Percentiles rank a stretch among this genome's conserved stretches.
These are phyloP conservation scores for Eretmochelys imbricata DNA, from an alignment of 2,113 vertebrate genomes.

Conservation along the genomic window DNA sequence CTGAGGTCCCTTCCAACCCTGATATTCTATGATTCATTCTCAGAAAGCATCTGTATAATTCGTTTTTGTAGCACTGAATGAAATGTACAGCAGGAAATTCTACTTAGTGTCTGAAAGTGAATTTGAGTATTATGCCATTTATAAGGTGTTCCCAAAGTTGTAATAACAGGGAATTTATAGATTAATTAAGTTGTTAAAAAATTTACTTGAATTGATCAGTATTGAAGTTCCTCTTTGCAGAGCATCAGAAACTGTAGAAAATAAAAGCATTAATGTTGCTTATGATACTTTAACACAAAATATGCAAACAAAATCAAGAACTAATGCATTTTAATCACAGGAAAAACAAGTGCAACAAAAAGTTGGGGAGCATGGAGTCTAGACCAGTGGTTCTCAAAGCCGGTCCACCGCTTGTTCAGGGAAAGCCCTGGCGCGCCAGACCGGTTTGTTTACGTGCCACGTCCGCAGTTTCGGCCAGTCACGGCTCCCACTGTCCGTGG, in stretches of 20 bases:
- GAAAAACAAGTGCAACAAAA: constrained; percentile 24
- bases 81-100: neutral
- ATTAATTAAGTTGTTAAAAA: constrained; percentile 6
- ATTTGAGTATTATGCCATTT: neutral
- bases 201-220: neutral
- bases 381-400: neutral
- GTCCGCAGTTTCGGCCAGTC: no score
- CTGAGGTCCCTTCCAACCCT: no score
- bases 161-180: neutral
- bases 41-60: neutral
- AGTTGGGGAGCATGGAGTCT: neutral
- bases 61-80: neutral
- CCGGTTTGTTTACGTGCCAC: no score
- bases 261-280: neutral
- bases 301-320: constrained; percentile 34
- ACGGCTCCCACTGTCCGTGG: no score
- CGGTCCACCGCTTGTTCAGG: no score
- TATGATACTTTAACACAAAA: neutral
- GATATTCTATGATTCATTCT: neutral
- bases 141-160: neutral
- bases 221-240: constrained; percentile 12
- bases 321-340: constrained; percentile 50
- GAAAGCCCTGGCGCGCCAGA: no score
- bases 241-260: neutral
- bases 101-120: neutral